Percentiles rank a stretch among this genome's conserved stretches.
Conservation (phyloP, 2,888 invertebrate genomes). For the Noctua fimbriata region DNA sequence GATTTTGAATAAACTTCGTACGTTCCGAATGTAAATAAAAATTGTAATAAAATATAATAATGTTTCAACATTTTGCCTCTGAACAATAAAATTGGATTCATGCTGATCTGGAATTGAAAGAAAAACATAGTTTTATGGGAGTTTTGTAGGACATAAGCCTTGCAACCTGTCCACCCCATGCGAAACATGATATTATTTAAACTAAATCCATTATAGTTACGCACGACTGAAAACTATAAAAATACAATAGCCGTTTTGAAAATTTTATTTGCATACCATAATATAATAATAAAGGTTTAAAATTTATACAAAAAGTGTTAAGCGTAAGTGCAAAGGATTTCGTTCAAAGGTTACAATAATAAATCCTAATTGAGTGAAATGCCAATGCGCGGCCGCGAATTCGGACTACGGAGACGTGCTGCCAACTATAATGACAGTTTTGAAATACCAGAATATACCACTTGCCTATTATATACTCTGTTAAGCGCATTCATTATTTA, state of each 20-base stretch:
- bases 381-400: background rate
- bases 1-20: conserved; percentile 60
- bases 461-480: conserved; percentile 21
- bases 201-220: conserved; percentile 29
- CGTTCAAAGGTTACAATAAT: conserved; percentile 26
- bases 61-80: conserved; percentile 55
- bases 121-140: conserved; percentile 52
- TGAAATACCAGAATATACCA: conserved; percentile 4
- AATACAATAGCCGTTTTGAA: conserved; percentile 44
- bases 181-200: conserved; percentile 45
- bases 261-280: conserved; percentile 18
- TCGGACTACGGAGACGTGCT: conserved; percentile 19
- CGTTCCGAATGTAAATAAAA: conserved; percentile 60
- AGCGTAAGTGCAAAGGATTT: conserved; percentile 3
- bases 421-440: conserved; percentile 11
- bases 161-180: conserved; percentile 33
- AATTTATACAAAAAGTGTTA: conserved; percentile 19
- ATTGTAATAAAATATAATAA: conserved; percentile 64
- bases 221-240: conserved; percentile 30
- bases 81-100: conserved; percentile 69
- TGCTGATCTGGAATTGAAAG: conserved; percentile 58
- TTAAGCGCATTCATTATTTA: conserved; percentile 35
- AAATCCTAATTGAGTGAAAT: conserved; percentile 42
- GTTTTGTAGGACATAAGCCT: conserved; percentile 41
- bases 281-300: conserved; percentile 14